phyloP scores from a whole-genome alignment of 2,888 invertebrate genomes.

The Desoria tigrina region DNA sequence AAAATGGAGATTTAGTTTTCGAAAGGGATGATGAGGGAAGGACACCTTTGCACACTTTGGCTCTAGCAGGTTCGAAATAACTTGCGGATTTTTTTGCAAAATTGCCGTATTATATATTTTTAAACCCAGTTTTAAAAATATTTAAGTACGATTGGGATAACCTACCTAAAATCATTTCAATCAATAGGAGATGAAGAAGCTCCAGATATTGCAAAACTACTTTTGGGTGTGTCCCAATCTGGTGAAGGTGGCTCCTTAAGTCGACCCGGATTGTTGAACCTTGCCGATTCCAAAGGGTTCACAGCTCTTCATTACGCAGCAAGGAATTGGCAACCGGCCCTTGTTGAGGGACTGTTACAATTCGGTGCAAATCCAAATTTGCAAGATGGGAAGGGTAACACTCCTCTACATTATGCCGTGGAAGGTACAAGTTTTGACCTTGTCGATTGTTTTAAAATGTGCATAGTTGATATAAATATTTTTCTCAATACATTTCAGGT shows the following conservation, averaged over 20 bases:
- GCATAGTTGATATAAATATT: too few relatives aligned
- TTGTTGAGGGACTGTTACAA: conserved; percentile 21
- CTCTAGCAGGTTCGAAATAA: conserved; percentile 19
- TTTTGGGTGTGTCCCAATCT: conserved; percentile 17
- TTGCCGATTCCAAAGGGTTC: conserved; percentile 12
- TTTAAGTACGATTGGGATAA: neutral
- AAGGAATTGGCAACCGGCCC: conserved; percentile 23
- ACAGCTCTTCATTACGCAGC: conserved; percentile 30
- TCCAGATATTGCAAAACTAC: conserved; percentile 24
- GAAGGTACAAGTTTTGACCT: too few relatives aligned
- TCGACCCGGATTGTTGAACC: conserved; percentile 18
- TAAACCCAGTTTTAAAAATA: neutral
- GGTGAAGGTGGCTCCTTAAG: neutral
- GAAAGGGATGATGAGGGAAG: conserved; percentile 28
- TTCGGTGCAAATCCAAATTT: conserved; percentile 20
- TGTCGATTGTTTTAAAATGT: too few relatives aligned
- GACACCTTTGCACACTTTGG: conserved; percentile 31
- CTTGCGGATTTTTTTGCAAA: neutral
- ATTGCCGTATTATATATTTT: neutral
- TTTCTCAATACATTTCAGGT: conserved; percentile 10
- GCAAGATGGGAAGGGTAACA: conserved; percentile 25
- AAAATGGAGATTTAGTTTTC: conserved; percentile 24
- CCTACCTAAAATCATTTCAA: neutral
- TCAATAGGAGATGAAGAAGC: conserved; percentile 34
- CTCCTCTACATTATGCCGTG: conserved; percentile 21